A percentile compares a stretch with the other conserved stretches of the same genome.
These are phyloP conservation scores for Melieria picta DNA, from an alignment of 2,888 invertebrate genomes.

Conservation along the genomic window DNA sequence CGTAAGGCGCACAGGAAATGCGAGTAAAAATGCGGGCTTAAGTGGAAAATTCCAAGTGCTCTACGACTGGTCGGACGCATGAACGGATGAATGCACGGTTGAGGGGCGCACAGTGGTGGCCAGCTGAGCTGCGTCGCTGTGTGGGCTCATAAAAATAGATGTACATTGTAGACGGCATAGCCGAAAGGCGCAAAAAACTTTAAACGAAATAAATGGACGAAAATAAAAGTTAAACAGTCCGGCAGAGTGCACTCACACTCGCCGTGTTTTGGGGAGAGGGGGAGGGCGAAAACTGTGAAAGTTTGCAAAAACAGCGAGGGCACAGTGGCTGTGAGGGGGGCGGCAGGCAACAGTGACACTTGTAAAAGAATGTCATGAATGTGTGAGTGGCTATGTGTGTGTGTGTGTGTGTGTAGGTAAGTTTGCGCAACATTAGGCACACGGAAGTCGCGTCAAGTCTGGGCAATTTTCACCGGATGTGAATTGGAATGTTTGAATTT, in stretches of 20 bases:
- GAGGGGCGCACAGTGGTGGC: too few species aligned
- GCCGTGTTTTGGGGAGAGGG: background rate
- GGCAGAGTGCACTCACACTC: background rate
- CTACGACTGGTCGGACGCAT: too few species aligned
- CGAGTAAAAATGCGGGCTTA: conserved; percentile 20
- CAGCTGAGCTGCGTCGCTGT: too few species aligned
- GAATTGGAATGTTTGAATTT: conserved; percentile 3
- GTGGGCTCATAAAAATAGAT: too few species aligned
- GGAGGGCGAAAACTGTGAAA: background rate
- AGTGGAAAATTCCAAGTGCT: conserved; percentile 12
- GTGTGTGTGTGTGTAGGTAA: background rate
- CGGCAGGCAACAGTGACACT: too few species aligned
- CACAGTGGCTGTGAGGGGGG: too few species aligned
- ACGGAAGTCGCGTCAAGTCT: conserved; percentile 5
- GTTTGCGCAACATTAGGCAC: conserved; percentile 12
- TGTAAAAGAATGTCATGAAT: too few species aligned
- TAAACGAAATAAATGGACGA: too few species aligned
- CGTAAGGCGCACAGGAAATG: background rate
- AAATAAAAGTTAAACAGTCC: background rate
- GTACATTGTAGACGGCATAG: too few species aligned
- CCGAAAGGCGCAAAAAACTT: too few species aligned
- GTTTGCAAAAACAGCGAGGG: background rate
- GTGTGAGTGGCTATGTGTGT: background rate
- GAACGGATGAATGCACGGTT: too few species aligned
- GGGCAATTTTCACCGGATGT: conserved; percentile 13